Conservation (phyloP, 2,888 invertebrate genomes). For the Orthosia gothica region DNA sequence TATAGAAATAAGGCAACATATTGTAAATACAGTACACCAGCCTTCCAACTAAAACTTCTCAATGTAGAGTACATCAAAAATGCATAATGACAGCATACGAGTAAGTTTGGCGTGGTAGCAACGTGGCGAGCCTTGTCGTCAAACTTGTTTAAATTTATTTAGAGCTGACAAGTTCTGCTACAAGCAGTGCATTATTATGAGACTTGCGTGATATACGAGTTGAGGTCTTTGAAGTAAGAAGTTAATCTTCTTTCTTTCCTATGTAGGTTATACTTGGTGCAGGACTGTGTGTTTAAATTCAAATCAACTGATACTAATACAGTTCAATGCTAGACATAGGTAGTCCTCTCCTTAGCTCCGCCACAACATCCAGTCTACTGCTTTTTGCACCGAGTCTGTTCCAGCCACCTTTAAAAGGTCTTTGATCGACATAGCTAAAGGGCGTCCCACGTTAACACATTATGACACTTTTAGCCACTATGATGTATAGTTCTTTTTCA, state of each 20-base stretch:
- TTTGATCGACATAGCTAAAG: too few species aligned
- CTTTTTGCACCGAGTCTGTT: neutral
- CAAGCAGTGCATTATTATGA: slow-evolving; percentile 49
- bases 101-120: slow-evolving; percentile 45
- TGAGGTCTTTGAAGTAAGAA: slow-evolving; percentile 6
- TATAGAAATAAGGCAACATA: neutral
- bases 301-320: too few species aligned
- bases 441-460: too few species aligned
- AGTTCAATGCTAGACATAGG: neutral
- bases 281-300: too few species aligned
- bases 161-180: slow-evolving; percentile 43
- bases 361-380: neutral
- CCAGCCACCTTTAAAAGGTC: neutral
- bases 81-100: slow-evolving; percentile 44
- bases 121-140: slow-evolving; percentile 35
- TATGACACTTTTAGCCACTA: too few species aligned
- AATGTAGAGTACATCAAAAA: slow-evolving; percentile 40
- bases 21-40: neutral
- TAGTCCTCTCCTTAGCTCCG: neutral
- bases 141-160: slow-evolving; percentile 63
- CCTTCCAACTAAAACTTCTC: slow-evolving; percentile 26
- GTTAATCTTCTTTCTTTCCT: slow-evolving; percentile 22
- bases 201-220: slow-evolving; percentile 25
- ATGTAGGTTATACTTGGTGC: neutral
- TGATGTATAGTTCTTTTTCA: too few species aligned